phyloP scores from a whole-genome alignment of 1,140 invertebrate genomes.

The Scylla paramamosain region DNA sequence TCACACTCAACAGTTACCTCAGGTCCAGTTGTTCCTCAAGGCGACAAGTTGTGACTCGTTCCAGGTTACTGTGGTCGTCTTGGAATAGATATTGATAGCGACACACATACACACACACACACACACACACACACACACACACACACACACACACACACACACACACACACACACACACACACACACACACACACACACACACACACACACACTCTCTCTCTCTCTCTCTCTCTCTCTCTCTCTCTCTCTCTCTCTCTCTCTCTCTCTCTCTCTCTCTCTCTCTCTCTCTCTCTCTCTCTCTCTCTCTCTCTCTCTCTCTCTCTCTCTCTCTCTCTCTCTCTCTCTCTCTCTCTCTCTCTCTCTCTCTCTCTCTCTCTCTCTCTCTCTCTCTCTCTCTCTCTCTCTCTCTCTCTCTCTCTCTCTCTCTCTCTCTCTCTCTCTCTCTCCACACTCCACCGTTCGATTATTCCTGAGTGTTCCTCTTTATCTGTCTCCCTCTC shows the following conservation, averaged over 20 bases:
- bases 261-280: neutral
- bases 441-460: neutral
- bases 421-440: neutral
- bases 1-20: too few species aligned
- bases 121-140: too few species aligned
- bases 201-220: neutral
- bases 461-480: neutral
- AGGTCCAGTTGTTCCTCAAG: too few species aligned
- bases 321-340: neutral
- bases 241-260: neutral
- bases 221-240: neutral
- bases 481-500: neutral
- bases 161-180: conserved; percentile 41
- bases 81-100: too few species aligned
- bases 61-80: too few species aligned
- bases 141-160: conserved; percentile 41
- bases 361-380: neutral
- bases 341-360: neutral
- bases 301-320: neutral
- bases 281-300: neutral
- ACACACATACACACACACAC: too few species aligned
- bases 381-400: neutral
- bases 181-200: conserved; percentile 41
- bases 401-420: neutral
- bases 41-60: too few species aligned